These are phyloP conservation scores for Thumatha senex DNA, from an alignment of 2,888 invertebrate genomes.

Conservation along the genomic window DNA sequence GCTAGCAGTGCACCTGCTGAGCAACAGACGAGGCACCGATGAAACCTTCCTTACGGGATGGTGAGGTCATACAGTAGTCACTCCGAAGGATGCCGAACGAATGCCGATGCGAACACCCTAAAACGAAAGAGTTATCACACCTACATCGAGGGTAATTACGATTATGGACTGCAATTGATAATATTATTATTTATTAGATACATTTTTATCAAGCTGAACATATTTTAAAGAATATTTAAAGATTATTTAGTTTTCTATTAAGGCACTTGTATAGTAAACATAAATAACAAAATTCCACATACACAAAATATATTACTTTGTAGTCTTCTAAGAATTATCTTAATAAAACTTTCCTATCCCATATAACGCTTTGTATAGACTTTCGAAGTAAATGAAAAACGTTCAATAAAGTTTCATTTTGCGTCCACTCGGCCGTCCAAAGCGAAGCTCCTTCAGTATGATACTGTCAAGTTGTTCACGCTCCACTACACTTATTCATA, in stretches of 20 bases:
- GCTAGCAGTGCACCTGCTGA: too few species aligned
- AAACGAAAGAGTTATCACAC: too few species aligned
- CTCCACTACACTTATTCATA: conserved; percentile 69
- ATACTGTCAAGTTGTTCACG: conserved; percentile 71
- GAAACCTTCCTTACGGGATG: too few species aligned
- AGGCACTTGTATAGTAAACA: background rate
- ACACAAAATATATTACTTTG: background rate
- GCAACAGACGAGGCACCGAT: too few species aligned
- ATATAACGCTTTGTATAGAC: conserved; percentile 27
- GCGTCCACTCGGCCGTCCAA: conserved; percentile 53
- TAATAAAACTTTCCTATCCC: conserved; percentile 5
- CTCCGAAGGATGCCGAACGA: too few species aligned
- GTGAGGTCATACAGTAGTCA: too few species aligned
- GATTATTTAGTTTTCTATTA: background rate
- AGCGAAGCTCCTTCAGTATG: conserved; percentile 53
- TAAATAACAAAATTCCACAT: background rate
- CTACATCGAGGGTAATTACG: too few species aligned
- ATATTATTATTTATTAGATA: too few species aligned
- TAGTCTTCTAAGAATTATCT: conserved; percentile 2
- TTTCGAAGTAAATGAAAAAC: conserved; percentile 62
- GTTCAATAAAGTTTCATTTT: conserved; percentile 80
- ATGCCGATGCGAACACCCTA: too few species aligned
- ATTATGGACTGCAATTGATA: too few species aligned
- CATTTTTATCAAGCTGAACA: background rate
- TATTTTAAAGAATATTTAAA: background rate